Evolutionary conservation across 2,797 vertebrate species (phyloP).

Genomic region (Aphelocoma californica): DNA sequence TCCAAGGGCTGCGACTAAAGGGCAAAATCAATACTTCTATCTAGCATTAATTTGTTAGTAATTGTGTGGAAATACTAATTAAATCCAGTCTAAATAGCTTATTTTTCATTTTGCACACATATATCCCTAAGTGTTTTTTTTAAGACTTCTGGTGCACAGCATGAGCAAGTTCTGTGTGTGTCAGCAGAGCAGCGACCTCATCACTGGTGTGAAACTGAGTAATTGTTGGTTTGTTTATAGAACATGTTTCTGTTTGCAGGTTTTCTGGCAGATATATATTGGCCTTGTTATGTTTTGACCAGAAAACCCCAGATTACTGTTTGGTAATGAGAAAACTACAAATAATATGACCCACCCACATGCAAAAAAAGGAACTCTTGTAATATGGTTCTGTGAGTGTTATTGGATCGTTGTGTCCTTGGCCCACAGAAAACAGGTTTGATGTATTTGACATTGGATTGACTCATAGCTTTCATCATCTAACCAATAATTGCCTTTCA

Average conservation of each 20-base stretch:
- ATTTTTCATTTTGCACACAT: neutral
- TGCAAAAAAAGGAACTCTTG: neutral
- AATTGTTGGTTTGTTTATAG: neutral
- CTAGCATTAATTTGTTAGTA: neutral
- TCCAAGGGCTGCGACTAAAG: neutral
- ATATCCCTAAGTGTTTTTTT: neutral
- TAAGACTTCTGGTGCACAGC: neutral
- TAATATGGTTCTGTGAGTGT: neutral
- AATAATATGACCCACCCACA: neutral
- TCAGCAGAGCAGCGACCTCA: neutral
- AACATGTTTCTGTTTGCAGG: neutral
- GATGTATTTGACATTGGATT: neutral
- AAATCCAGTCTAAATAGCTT: neutral
- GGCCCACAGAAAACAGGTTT: neutral
- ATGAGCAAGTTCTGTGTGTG: constrained; percentile 18
- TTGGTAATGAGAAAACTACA: neutral
- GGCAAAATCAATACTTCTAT: neutral
- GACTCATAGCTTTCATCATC: neutral
- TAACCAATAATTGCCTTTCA: neutral
- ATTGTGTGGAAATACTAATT: neutral
- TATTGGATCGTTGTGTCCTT: accelerated
- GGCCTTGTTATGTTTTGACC: neutral
- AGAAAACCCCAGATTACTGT: neutral
- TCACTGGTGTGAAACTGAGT: neutral
- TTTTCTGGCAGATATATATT: neutral